These are phyloP conservation scores for Sinocyclocheilus anophthalmus DNA, from an alignment of 2,113 vertebrate species.

Conservation along the genomic window DNA sequence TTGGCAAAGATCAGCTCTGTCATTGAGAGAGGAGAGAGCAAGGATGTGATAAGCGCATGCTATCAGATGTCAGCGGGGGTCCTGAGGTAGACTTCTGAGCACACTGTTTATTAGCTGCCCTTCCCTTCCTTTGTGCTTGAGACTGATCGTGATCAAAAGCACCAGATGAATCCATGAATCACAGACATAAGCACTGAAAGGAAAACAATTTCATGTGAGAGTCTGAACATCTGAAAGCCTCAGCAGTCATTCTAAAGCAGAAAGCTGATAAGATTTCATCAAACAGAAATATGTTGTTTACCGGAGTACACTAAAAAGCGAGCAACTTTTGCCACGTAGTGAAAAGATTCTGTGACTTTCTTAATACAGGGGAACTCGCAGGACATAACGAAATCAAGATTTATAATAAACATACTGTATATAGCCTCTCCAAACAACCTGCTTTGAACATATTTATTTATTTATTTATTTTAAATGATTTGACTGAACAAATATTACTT, in stretches of 20 bases:
- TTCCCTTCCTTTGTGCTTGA: conserved; percentile 49
- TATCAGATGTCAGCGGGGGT: conserved; percentile 51
- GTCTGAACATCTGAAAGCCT: conserved; percentile 43
- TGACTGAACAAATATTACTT: background rate
- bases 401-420: background rate
- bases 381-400: background rate
- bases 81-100: conserved; percentile 47
- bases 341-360: conserved; percentile 17
- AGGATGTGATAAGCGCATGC: conserved; percentile 48
- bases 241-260: conserved; percentile 41
- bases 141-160: conserved; percentile 59
- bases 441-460: background rate
- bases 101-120: conserved; percentile 53
- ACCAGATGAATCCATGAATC: conserved; percentile 47
- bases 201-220: conserved; percentile 30
- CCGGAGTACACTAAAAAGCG: background rate
- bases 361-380: background rate
- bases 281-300: conserved; percentile 37
- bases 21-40: conserved; percentile 42
- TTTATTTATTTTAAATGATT: background rate
- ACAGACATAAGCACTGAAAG: conserved; percentile 5
- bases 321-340: background rate
- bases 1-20: conserved; percentile 32
- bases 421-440: background rate
- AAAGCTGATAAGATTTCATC: conserved; percentile 36